Conservation (phyloP, 2,113 vertebrate genomes). For the Spermophilus dauricus region DNA sequence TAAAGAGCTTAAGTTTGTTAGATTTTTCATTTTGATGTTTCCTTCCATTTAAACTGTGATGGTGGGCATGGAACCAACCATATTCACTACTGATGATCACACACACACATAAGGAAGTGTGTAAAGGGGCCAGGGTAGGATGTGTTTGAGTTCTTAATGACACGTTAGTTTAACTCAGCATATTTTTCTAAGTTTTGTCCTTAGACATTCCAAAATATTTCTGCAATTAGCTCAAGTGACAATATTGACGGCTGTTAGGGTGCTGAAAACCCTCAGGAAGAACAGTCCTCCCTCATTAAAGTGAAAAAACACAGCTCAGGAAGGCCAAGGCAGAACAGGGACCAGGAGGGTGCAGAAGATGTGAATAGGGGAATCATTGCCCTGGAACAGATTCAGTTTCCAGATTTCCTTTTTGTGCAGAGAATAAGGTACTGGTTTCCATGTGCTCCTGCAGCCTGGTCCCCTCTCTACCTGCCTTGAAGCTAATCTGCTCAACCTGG, state of each 20-base stretch:
- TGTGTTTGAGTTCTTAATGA: not conserved
- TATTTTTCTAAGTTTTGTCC: conserved; percentile 10
- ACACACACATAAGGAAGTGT: not conserved
- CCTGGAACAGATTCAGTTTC: not conserved
- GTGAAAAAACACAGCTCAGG: not conserved
- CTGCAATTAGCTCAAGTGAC: not conserved
- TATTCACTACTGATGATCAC: not conserved
- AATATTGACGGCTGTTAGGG: not conserved
- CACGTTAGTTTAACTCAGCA: not conserved
- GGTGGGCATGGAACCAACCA: not conserved
- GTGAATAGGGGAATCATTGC: not conserved
- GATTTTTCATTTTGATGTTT: conserved; percentile 4
- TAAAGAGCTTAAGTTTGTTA: not conserved
- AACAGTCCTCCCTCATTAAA: not conserved
- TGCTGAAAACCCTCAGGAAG: not conserved
- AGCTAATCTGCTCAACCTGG: not conserved
- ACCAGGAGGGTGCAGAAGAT: not conserved
- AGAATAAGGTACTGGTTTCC: not conserved
- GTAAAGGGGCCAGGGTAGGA: not conserved
- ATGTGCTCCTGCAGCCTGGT: not conserved
- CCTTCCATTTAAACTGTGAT: not conserved
- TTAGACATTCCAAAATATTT: conserved; percentile 19
- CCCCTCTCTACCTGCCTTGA: not conserved
- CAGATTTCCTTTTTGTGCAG: not conserved
- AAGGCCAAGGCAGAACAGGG: not conserved